phyloP scores from a whole-genome alignment of 1,140 invertebrate genomes.

The Oedothorax gibbosus region DNA sequence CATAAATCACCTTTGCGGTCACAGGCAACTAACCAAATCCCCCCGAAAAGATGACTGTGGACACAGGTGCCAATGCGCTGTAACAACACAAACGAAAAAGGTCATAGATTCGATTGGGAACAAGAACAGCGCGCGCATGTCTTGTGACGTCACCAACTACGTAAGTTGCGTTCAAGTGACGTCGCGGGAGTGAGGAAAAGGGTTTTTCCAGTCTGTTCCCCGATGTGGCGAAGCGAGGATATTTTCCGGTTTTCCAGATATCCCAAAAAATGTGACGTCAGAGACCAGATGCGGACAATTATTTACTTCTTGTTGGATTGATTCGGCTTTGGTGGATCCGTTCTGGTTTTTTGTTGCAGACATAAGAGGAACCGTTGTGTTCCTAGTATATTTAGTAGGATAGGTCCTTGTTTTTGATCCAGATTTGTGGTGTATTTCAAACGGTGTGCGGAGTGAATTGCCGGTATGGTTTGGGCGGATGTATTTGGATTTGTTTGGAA shows the following conservation, averaged over 20 bases:
- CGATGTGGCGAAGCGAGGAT: slow-evolving; percentile 18
- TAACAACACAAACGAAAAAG: slow-evolving; percentile 57
- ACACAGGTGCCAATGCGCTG: slow-evolving; percentile 55
- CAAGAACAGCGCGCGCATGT: slow-evolving; percentile 20
- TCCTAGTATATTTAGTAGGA: no score
- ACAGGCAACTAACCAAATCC: neutral
- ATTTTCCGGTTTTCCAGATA: neutral
- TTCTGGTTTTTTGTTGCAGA: no score
- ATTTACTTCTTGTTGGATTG: neutral
- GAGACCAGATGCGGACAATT: slow-evolving; percentile 24
- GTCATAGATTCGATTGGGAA: slow-evolving; percentile 54
- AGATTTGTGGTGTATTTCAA: no score
- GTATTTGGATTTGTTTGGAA: no score
- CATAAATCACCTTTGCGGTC: slow-evolving; percentile 48
- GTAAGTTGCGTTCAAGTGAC: slow-evolving; percentile 53
- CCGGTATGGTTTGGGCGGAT: no score
- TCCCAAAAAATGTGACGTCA: slow-evolving; percentile 23
- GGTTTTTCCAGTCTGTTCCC: slow-evolving; percentile 7
- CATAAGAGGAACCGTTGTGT: no score
- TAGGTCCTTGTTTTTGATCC: no score
- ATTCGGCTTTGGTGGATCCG: neutral
- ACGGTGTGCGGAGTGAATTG: no score
- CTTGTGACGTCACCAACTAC: slow-evolving; percentile 42
- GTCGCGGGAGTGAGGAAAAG: slow-evolving; percentile 34
- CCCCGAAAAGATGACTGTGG: slow-evolving; percentile 34